Base-by-base conservation (phyloP, 2,888 invertebrate species). In the Phyllotreta striolata region DNA sequence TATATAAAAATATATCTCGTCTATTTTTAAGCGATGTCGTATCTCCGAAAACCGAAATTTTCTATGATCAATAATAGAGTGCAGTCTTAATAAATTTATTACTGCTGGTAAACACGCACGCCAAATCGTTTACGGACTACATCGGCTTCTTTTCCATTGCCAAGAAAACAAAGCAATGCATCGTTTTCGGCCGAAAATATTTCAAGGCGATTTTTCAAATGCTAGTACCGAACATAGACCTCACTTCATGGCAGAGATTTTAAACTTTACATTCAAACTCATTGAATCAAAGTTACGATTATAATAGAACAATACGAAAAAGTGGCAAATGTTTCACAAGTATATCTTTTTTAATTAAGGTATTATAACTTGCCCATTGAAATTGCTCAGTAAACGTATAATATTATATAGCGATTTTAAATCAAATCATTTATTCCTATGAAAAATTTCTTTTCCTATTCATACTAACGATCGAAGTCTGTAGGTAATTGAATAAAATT, bases 71-170 rank as follows among this genome's bases (percentile, higher is more conserved):
- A 64, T 61, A 64, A 57, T 52, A 60, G 38, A 56, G 55, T 64
- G 64, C 64, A 64, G 64, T 64, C 61, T 55, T 56, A 64, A 64
- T 64, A 64, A 64, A 64, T 64, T 64, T 64, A 61, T 64, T 56
- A 64, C 60, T 56, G 64, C 64, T 52, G 64, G n/a, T 61, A 39
- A 52, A 56, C 64, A 64, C 60, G 64, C 64, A 64, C 56, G 64
- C 64, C 60, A 61, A 64, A 64, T 60, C 56, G 46, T 61, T 64
- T 56, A 64, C 52, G 39, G n/a, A 61, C 61, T 64, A 52, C 56
- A 61, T 56, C 46, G 60, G 35, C 41, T 51, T 56, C 56, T 64
- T 61, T 46, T 64, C 46, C 57, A 56, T 37, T 58, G 56, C 43
- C 60, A 64, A 61, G 56, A 46, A 61, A 61, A 64, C 54, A 64